A percentile compares a stretch with the other conserved stretches of the same genome.
Conservation (phyloP, 2,797 vertebrate species). For the Paratrypauchen microcephalus region DNA sequence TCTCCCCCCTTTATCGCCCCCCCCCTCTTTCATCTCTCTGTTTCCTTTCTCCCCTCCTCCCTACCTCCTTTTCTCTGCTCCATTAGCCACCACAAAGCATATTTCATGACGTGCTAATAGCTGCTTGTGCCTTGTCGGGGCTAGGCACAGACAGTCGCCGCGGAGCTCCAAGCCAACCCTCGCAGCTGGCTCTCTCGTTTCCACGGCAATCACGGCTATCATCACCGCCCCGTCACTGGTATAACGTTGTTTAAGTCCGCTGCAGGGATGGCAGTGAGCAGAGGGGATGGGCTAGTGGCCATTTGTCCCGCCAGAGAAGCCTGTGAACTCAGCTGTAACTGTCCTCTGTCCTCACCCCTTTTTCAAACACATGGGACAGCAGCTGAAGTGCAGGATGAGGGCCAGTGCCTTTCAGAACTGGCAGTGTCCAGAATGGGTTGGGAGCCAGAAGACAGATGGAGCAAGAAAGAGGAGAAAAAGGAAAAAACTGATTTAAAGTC, state of each 20-base stretch:
- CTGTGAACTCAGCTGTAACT: slow-evolving; percentile 67
- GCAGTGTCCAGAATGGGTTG: slow-evolving; percentile 56
- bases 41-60: neutral
- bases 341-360: slow-evolving; percentile 61
- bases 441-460: slow-evolving; percentile 58
- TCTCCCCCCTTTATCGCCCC: neutral
- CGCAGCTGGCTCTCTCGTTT: slow-evolving; percentile 55
- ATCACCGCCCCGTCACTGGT: slow-evolving; percentile 64
- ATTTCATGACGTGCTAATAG: slow-evolving; percentile 40
- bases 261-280: slow-evolving; percentile 45
- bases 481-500: neutral
- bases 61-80: slow-evolving; percentile 5
- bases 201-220: slow-evolving; percentile 33
- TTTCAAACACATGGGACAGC: slow-evolving; percentile 44
- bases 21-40: neutral
- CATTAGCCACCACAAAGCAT: slow-evolving; percentile 22
- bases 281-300: slow-evolving; percentile 41
- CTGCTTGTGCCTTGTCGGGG: slow-evolving; percentile 30
- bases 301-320: slow-evolving; percentile 40
- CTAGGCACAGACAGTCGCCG: slow-evolving; percentile 22
- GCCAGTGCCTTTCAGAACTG: slow-evolving; percentile 63
- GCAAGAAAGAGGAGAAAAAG: slow-evolving; percentile 30
- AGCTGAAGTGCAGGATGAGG: slow-evolving; percentile 50
- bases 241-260: slow-evolving; percentile 55
- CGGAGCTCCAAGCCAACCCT: slow-evolving; percentile 34